Conservation (phyloP, 2,888 invertebrate genomes). For the Heliconius erato region DNA sequence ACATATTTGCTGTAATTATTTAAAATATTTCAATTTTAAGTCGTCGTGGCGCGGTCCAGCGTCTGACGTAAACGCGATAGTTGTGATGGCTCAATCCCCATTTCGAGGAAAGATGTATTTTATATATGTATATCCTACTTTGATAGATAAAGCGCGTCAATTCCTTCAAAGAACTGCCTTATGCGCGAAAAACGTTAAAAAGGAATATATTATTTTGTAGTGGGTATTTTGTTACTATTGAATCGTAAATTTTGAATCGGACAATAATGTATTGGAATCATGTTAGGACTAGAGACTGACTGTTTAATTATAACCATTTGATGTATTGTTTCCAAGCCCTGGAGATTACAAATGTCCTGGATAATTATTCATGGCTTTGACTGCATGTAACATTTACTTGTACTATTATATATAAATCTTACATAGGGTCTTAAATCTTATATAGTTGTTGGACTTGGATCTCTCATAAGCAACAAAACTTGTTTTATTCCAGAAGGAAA, state of each 20-base stretch:
- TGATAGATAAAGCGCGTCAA: no score
- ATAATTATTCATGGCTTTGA: background rate
- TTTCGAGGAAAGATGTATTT: no score
- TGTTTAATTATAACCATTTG: constrained; percentile 19
- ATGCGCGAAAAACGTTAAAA: background rate
- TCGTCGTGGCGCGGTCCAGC: no score
- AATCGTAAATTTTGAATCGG: background rate
- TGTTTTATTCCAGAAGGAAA: background rate
- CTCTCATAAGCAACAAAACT: background rate
- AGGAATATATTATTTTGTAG: background rate
- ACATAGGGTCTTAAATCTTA: background rate
- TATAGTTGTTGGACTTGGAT: background rate
- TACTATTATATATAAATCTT: background rate
- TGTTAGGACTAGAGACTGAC: background rate
- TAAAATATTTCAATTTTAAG: no score
- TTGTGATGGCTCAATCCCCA: no score
- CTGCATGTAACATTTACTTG: background rate
- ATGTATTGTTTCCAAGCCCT: constrained; percentile 11
- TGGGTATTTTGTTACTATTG: background rate
- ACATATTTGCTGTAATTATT: no score
- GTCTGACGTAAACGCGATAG: no score
- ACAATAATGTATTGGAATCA: background rate
- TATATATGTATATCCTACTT: no score
- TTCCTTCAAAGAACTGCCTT: no score
- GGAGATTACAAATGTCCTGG: constrained; percentile 3